Base-by-base conservation (phyloP, 1,140 invertebrate species). In the Leptoteleia sp. region DNA sequence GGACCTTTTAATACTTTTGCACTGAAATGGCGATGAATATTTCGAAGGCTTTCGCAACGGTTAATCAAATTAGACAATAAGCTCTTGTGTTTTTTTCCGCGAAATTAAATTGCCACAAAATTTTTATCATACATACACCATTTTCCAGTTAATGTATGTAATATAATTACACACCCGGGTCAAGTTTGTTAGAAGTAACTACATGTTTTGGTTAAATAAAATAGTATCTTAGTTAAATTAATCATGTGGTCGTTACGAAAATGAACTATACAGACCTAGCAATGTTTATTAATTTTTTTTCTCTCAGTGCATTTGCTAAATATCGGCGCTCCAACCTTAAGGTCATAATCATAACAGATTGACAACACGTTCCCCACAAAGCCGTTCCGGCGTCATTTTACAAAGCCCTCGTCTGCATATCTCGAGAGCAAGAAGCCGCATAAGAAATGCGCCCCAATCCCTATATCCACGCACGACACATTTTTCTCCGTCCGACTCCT, bases 341-440 rank as follows among this genome's bases (percentile, higher is more conserved):
- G n/a, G 0, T 57, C 52, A 38, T 57, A 57, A 68, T 40, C 64
- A 42, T 38, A 68, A 47, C 64, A 38, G 19, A 68, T 68, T 55
- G 48, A 67, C 35, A 42, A 50, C 47, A 22, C 25, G 29, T 19
- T 42, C 19, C 4, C 19, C 31, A 15, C 22, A 47, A 54, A 45
- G 38, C 35, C 48, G 19, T 37, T 27, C 17, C 12, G 29, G 27
- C 29, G 38, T 11, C 38, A 27, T 12, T 54, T 45, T 55, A 55
- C 50, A 47, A 55, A 52, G 12, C n/a, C 22, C 13, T 45, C 40
- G 38, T 62, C 19, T 59, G 29, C 48, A 12, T 54, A 72, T 62
- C 25, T 62, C n/a, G 0, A n/a, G 17, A 52, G 22, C 43, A 48
- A 38, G 29, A 59, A 71, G 54, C 54, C 54, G 17, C 22, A 22